Evolutionary conservation across 2,888 invertebrate species (phyloP).

Genomic region (Brassicogethes aeneus): DNA sequence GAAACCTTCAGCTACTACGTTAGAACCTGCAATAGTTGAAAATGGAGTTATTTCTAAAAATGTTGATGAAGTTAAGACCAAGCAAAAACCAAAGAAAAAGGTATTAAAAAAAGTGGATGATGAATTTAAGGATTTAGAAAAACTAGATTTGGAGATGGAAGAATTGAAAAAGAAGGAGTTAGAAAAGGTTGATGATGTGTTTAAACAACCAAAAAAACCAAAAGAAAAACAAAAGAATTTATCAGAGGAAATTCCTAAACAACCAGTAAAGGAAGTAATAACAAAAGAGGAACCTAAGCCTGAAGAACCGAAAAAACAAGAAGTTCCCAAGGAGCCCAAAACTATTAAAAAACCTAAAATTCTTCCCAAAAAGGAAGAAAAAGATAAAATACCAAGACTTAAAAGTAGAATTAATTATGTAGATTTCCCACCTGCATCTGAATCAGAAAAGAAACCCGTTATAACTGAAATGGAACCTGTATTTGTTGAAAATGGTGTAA

Average conservation of each 20-base stretch:
- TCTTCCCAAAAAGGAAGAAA: constrained; percentile 16
- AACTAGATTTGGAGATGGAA: constrained; percentile 40
- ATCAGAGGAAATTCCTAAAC: constrained; percentile 36
- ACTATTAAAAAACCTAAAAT: constrained; percentile 17
- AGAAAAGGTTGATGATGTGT: constrained; percentile 39
- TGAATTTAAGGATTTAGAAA: constrained; percentile 38
- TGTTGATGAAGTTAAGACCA: constrained; percentile 41
- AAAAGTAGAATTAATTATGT: constrained; percentile 58
- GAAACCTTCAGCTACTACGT: constrained; percentile 29
- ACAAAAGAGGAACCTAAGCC: constrained; percentile 7
- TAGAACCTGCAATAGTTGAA: constrained; percentile 31
- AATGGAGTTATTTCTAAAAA: constrained; percentile 43
- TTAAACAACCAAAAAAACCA: constrained; percentile 29
- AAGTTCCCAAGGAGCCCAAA: constrained; percentile 15
- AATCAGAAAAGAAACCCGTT: constrained; percentile 29
- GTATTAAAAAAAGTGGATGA: constrained; percentile 35
- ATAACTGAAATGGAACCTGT: constrained; percentile 33
- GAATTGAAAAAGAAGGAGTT: constrained; percentile 35
- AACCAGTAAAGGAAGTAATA: constrained; percentile 21
- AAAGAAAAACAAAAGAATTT: constrained; percentile 25
- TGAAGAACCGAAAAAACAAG: constrained; percentile 9
- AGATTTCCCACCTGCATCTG: constrained; percentile 36
- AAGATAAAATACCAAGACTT: constrained; percentile 49
- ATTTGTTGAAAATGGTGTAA: constrained; percentile 35
- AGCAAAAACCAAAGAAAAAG: constrained; percentile 32